Base-by-base conservation (phyloP, 2,888 invertebrate species). In the Drosophila niveifrons region DNA sequence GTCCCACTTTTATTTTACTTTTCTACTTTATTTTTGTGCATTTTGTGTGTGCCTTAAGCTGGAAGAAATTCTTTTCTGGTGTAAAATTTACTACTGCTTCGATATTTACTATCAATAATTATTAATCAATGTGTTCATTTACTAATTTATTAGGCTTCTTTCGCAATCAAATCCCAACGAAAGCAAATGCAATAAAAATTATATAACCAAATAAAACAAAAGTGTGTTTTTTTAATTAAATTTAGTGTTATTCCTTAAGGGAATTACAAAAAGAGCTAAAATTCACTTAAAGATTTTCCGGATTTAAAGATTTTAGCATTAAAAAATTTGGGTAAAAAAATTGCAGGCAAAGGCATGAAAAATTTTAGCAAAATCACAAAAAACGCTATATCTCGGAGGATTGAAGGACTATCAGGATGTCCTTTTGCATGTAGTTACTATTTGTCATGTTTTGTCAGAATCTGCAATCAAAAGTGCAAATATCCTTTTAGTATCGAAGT, bases 91-190 rank as follows among this genome's bases (percentile, higher is more conserved):
- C 36, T 6, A 28, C 7, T n/a, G 10, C 36, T 11, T 31, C 29
- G 15, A 29, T 8, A 6, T 15, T 29, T 48, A 53, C 2, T 4
- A 36, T 36, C n/a, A 31, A 28, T 31, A 23, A 48, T 7, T 23
- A 15, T 57, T 51, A 43, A 57, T 15, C 44, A 67, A 63, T 70
- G 78, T 78, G 78, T 78, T 78, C 78, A 78, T 46, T 18, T 73
- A 72, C 57, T 75, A 64, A 72, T 62, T 44, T 55, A 72, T 67
- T 66, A 75, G 57, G 48, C 53, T 67, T 63, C 53, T 66, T 51
- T 56, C 66, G 67, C 41, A 50, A 57, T 56, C 47, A n/a, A 41
- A 77, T 62, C 80, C 68, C 66, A 78, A 73, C 80, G 58, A 69
- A 58, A 67, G 43, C 61, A 65, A 65, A 48, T 63, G 66, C n/a